These are phyloP conservation scores for Plebejus argus DNA, from an alignment of 2,888 invertebrate species.

Conservation along the genomic window DNA sequence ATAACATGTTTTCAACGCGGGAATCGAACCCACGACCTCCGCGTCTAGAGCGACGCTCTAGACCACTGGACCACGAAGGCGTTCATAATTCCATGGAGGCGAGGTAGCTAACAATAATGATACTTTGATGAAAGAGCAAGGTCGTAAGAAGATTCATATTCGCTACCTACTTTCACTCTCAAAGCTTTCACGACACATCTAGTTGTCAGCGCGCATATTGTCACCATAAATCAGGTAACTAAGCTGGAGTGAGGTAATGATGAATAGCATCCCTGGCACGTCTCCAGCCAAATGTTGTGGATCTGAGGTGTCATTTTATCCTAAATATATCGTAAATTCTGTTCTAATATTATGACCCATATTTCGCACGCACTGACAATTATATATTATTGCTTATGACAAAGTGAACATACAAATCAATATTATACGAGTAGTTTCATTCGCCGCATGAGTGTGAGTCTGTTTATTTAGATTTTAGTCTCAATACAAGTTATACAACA, in stretches of 20 bases:
- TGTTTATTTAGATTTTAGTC: no score
- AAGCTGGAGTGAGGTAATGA: slow-evolving; percentile 37
- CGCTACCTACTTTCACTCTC: slow-evolving; percentile 28
- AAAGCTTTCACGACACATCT: slow-evolving; percentile 10
- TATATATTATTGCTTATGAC: slow-evolving; percentile 28
- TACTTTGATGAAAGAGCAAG: no score
- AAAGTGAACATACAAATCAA: slow-evolving; percentile 10
- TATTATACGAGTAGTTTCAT: background rate
- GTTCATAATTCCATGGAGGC: no score
- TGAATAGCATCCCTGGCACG: slow-evolving; percentile 40
- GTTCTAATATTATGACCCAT: slow-evolving; percentile 28
- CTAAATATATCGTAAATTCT: slow-evolving; percentile 30
- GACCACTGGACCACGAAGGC: no score
- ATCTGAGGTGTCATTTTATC: slow-evolving; percentile 39
- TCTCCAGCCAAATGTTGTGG: slow-evolving; percentile 42
- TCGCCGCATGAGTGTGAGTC: background rate
- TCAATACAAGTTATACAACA: no score
- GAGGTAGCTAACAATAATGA: no score
- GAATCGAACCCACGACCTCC: no score
- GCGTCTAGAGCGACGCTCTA: no score
- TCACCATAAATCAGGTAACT: slow-evolving; percentile 29
- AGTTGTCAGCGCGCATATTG: slow-evolving; percentile 8
- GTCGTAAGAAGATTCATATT: background rate
- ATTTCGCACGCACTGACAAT: slow-evolving; percentile 26
- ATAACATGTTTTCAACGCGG: no score